A percentile compares a stretch with the other conserved stretches of the same genome.
Conservation (phyloP, 2,113 vertebrate genomes). For the Lathamus discolor region DNA sequence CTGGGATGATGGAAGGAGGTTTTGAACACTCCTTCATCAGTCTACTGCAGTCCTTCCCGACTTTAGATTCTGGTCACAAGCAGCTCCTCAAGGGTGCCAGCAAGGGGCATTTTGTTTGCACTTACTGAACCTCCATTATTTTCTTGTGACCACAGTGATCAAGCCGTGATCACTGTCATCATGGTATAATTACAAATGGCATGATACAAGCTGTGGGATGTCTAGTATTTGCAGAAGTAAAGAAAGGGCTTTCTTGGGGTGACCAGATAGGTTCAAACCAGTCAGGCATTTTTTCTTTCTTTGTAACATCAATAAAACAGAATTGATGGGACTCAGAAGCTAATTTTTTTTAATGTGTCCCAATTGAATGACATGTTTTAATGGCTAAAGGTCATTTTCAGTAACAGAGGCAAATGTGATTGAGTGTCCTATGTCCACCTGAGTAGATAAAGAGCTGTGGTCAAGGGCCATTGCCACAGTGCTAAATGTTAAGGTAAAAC, state of each 20-base stretch:
- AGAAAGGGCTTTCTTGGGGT: not conserved
- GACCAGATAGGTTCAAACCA: not conserved
- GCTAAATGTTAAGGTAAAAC: not conserved
- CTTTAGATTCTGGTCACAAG: slow-evolving; percentile 54
- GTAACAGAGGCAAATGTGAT: not conserved
- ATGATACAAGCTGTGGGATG: not conserved
- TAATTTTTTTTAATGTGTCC: not conserved
- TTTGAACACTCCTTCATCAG: not conserved
- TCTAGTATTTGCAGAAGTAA: slow-evolving; percentile 3
- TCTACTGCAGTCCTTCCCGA: not conserved
- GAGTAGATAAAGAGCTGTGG: not conserved
- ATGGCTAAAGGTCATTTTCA: not conserved
- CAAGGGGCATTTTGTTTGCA: slow-evolving; percentile 18
- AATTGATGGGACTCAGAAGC: not conserved
- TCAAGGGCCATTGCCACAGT: not conserved
- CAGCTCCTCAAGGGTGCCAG: slow-evolving; percentile 10
- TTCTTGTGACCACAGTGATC: slow-evolving; percentile 55
- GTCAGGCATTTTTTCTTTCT: not conserved
- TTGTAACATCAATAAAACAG: not conserved
- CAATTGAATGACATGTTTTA: not conserved
- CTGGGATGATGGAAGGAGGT: not conserved
- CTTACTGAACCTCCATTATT: slow-evolving; percentile 45
- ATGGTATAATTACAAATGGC: slow-evolving; percentile 26
- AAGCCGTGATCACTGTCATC: slow-evolving; percentile 56
- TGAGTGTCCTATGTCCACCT: not conserved